Conservation (phyloP, 92 coral and sea anemone genomes). For the Epizoanthus ramosus region DNA sequence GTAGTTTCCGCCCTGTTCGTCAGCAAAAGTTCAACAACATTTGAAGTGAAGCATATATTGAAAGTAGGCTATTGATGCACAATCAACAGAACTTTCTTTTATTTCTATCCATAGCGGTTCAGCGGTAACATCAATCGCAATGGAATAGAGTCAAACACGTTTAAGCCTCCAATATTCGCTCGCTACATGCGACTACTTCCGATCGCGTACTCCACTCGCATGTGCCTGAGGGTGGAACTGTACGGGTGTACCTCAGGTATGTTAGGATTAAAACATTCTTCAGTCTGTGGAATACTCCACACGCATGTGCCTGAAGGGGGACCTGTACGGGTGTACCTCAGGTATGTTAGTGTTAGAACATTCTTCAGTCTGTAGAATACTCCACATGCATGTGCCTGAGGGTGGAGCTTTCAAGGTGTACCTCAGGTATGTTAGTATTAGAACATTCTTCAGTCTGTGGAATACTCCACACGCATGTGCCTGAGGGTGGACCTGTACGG, state of each 20-base stretch:
- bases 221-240: constrained; percentile 39
- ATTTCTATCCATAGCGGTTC: neutral
- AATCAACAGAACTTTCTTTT: too few species aligned
- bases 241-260: constrained; percentile 36
- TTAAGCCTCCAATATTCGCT: constrained; percentile 37
- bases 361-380: too few species aligned
- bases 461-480: neutral
- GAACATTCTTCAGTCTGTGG: too few species aligned
- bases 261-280: neutral
- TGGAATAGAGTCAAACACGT: constrained; percentile 22
- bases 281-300: too few species aligned
- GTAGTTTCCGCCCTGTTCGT: too few species aligned
- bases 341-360: too few species aligned
- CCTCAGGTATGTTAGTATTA: too few species aligned
- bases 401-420: constrained; percentile 31
- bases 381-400: constrained; percentile 7
- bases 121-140: constrained; percentile 25
- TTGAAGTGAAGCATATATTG: too few species aligned
- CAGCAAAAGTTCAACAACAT: too few species aligned
- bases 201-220: neutral
- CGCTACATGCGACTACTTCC: constrained; percentile 20
- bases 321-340: constrained; percentile 23
- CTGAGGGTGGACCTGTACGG: constrained; percentile 37
- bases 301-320: constrained; percentile 24
- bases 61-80: too few species aligned